Base-by-base conservation (phyloP, 30 jellyfish, hydroid and myxozoan species). In the Hydractinia symbiolongicarpus region DNA sequence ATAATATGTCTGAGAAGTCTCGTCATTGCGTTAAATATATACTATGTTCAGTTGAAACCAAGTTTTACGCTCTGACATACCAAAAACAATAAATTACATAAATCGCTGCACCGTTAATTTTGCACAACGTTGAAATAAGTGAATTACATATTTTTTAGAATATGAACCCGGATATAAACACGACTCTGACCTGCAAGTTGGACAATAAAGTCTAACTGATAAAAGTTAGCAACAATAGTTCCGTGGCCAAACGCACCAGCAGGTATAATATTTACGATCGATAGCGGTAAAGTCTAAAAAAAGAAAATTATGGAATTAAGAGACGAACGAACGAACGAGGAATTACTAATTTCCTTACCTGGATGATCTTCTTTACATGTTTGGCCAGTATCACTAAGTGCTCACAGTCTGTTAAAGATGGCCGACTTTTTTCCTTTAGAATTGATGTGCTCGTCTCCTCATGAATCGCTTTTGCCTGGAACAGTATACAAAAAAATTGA, bases 181-280 rank as follows among this genome's bases (percentile, higher is more conserved):
- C 30, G 73, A 5, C 64, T 0, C 8, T 14, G 4, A 77, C 85
- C 85, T 77, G 55, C 9, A 14, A 77, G 60, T 11, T 54, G 60
- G 9, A 77, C 14, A 17, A 77, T 58, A 61, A 77, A 77, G 60
- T 77, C 85, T 58, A 77, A 53, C 51, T 58, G 76, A 14, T 17
- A 49, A 19, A 54, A 40, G 40, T 55, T 77, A 5, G 54, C 77
- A 20, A 77, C 85, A 53, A 90, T 71, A 0, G 97, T 90, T 6
- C 87, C 93, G 69, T 92, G 96, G 17, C 96, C 98, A 50, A 66
- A 74, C 15, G 96, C 88, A 66, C 98, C 98, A 79, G 94, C 84
- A 7, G 79, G 66, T 8, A 77, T 77, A 55, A 92, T 93, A 4
- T 84, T 58, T 21, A 60, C 88, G 51, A 85, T 83, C 53, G 74